Percentiles rank a stretch among this genome's conserved stretches.
These are phyloP conservation scores for Drosophila serrata DNA, from an alignment of 1,140 invertebrate genomes.

Conservation along the genomic window DNA sequence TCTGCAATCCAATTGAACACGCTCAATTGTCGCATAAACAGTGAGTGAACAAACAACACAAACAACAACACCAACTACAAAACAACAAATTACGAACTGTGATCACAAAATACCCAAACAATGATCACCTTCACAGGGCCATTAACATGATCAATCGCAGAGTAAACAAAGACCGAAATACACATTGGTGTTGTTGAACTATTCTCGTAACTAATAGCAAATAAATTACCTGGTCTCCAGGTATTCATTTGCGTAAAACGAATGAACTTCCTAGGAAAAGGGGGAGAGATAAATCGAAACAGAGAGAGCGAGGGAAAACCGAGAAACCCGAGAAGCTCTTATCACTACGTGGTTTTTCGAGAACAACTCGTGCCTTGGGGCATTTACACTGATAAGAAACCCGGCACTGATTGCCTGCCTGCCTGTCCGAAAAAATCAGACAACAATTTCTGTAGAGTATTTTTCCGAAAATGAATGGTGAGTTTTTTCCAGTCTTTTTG, in stretches of 20 bases:
- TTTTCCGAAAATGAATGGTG: neutral
- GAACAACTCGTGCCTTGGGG: neutral
- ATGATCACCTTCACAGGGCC: constrained; percentile 29
- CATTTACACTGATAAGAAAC: constrained; percentile 9
- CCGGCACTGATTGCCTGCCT: constrained; percentile 22
- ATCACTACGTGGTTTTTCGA: constrained; percentile 35
- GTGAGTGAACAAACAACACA: constrained; percentile 18
- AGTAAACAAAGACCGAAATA: constrained; percentile 24
- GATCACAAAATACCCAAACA: constrained; percentile 28
- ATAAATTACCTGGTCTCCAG: constrained; percentile 19
- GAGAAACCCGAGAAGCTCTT: constrained; percentile 13
- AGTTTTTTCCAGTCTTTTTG: constrained; percentile 9
- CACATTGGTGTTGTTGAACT: constrained; percentile 31
- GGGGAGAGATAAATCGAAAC: constrained; percentile 16
- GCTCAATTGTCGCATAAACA: constrained; percentile 18
- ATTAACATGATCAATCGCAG: constrained; percentile 44
- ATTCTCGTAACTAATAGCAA: constrained; percentile 34
- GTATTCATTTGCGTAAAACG: constrained; percentile 16
- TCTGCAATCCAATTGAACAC: constrained; percentile 25
- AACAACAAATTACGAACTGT: constrained; percentile 23
- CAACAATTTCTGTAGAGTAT: neutral
- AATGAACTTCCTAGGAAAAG: constrained; percentile 5
- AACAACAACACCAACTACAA: constrained; percentile 9
- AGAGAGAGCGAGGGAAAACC: neutral
- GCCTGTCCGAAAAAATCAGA: constrained; percentile 1